Base-by-base conservation (phyloP, 1,140 invertebrate species). In the Bathynomus jamesi region DNA sequence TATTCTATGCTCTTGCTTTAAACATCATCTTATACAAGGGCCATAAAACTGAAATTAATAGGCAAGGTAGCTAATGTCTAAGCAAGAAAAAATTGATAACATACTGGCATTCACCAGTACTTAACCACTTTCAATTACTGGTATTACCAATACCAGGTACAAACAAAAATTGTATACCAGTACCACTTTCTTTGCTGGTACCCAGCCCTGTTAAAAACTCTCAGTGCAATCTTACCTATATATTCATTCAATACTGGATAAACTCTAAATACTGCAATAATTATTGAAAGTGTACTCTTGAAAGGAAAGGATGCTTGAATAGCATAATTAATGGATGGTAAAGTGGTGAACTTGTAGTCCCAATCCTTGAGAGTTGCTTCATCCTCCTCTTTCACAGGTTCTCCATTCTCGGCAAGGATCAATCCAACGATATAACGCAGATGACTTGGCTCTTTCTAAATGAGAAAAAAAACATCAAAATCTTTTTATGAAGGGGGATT, bases 221-320 rank as follows among this genome's bases (percentile, higher is more conserved):
- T 17, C 32, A 53, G 21, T 53, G 40, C 2, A 53, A 53, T 61
- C 32, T 69, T 61, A 69, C 67, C 67, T 21, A 84, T 79, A 77
- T 84, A 84, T 28, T 70, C 70, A 0, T 53, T 65, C 8, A 84
- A 61, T 32, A 72, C 76, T 31, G 83, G 82, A 73, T 84, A 83
- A 29, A 84, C 83, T 77, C 82, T 82, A 24, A 75, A 73, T 4
- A 83, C 75, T 28, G 81, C 83, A 67, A 84, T 81, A 46, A 82
- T 78, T 29, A 84, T 81, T 11, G 83, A 84, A 5, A 84, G 63
- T 7, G 80, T 80, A 30, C 79, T 81, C 28, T 76, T 80, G 71
- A 80, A 83, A n/a, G 83, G 83, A 76, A 84, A 84, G 21, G 72
- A 75, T 21, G 80, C 80, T 62, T 78, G 79, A 3, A 84, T 82